Percentiles rank a stretch among this genome's conserved stretches.
Evolutionary conservation across 2,888 invertebrate genomes (phyloP).

Genomic region (Thalpophila matura): DNA sequence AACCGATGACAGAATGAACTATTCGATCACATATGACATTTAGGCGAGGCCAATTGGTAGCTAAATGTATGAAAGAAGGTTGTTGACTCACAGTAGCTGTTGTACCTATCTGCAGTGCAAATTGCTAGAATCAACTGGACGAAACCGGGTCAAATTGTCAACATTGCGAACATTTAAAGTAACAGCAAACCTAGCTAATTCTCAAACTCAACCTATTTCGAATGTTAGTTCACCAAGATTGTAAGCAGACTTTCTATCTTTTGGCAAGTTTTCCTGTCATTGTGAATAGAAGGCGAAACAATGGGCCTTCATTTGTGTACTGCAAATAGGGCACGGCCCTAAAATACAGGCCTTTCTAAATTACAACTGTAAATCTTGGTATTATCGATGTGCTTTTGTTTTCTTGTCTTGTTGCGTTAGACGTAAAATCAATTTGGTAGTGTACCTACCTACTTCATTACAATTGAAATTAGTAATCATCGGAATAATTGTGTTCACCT

Average conservation of each 20-base stretch:
- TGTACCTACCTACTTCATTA: too few relatives aligned
- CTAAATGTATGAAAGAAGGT: conserved; percentile 18
- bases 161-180: conserved; percentile 1
- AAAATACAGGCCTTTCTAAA: conserved; percentile 21
- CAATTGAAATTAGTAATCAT: too few relatives aligned
- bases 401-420: not conserved
- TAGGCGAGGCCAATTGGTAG: conserved; percentile 31
- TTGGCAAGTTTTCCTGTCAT: conserved; percentile 54
- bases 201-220: conserved; percentile 17
- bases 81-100: not conserved
- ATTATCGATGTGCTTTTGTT: not conserved
- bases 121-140: conserved; percentile 28
- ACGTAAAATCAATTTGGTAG: not conserved
- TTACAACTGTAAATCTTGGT: not conserved
- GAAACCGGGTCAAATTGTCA: conserved; percentile 19
- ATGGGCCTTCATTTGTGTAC: conserved; percentile 43
- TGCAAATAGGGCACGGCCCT: conserved; percentile 37
- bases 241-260: conserved; percentile 46
- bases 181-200: not conserved
- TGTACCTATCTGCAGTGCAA: conserved; percentile 22
- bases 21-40: conserved; percentile 32
- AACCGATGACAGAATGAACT: conserved; percentile 29
- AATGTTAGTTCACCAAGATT: conserved; percentile 19
- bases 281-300: conserved; percentile 48
- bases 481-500: too few relatives aligned